These are phyloP conservation scores for Lasius fuliginosus DNA, from an alignment of 2,888 invertebrate species.

Conservation along the genomic window DNA sequence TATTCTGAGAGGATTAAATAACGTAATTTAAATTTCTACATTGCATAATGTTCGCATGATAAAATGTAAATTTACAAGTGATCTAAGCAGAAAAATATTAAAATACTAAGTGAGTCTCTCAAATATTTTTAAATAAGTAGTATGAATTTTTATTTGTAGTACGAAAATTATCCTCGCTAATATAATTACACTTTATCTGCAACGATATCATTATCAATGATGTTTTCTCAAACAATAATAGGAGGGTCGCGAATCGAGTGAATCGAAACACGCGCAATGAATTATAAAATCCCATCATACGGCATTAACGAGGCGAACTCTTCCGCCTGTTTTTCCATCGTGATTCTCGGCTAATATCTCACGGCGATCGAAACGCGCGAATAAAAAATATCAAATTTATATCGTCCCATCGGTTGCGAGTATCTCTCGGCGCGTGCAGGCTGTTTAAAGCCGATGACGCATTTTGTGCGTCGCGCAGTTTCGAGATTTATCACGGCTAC, in stretches of 20 bases:
- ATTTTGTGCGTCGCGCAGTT: constrained; percentile 51
- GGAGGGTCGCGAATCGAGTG: background rate
- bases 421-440: constrained; percentile 41
- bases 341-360: constrained; percentile 65
- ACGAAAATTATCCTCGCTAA: constrained; percentile 7
- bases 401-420: constrained; percentile 26
- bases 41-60: background rate
- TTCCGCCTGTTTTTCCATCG: constrained; percentile 28
- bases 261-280: constrained; percentile 29
- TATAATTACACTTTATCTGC: constrained; percentile 14
- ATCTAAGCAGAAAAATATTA: constrained; percentile 11
- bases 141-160: background rate
- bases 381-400: constrained; percentile 43
- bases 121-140: constrained; percentile 3
- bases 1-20: constrained; percentile 3
- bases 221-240: constrained; percentile 41
- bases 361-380: constrained; percentile 57
- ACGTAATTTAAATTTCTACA: constrained; percentile 3
- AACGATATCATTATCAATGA: background rate
- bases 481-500: constrained; percentile 43
- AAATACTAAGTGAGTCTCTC: background rate
- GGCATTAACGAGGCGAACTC: constrained; percentile 37
- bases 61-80: constrained; percentile 24
- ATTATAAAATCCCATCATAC: constrained; percentile 44
- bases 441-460: constrained; percentile 70